Conservation (phyloP, 2,888 invertebrate species). For the Scrobipalpa costella region DNA sequence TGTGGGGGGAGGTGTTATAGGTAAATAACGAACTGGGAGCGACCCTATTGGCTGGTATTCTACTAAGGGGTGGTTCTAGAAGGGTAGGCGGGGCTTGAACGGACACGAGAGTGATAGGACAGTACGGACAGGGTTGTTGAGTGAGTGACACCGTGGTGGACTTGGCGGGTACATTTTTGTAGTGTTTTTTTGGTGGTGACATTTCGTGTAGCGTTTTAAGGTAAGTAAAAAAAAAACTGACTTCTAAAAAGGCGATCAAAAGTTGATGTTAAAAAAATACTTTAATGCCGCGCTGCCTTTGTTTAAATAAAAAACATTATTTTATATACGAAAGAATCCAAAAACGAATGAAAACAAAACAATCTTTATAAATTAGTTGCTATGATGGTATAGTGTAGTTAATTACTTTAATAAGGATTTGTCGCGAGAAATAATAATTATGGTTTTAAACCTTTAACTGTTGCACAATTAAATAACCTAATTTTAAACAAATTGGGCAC, state of each 20-base stretch:
- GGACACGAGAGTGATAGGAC: constrained; percentile 3
- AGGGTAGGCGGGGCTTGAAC: constrained; percentile 9
- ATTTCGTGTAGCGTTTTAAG: not conserved
- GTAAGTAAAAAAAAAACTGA: too few species aligned
- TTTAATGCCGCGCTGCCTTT: too few species aligned
- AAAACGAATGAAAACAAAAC: too few species aligned
- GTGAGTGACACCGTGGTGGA: constrained; percentile 8
- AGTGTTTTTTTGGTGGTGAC: not conserved
- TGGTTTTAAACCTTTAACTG: too few species aligned
- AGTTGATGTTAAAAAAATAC: not conserved
- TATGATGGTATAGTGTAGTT: too few species aligned
- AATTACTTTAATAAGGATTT: too few species aligned
- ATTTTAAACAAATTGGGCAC: too few species aligned
- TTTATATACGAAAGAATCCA: too few species aligned
- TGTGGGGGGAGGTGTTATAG: constrained; percentile 64
- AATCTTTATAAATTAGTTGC: too few species aligned
- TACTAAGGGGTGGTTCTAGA: not conserved
- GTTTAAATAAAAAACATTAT: too few species aligned
- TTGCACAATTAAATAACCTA: too few species aligned
- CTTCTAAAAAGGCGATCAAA: not conserved
- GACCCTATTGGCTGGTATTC: constrained; percentile 47
- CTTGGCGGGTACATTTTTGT: not conserved
- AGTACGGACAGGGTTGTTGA: not conserved
- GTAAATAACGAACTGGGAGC: constrained; percentile 72
- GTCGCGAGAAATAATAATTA: too few species aligned